These are phyloP conservation scores for Sphaerophoria rueppellii DNA, from an alignment of 2,888 invertebrate genomes.

Conservation along the genomic window DNA sequence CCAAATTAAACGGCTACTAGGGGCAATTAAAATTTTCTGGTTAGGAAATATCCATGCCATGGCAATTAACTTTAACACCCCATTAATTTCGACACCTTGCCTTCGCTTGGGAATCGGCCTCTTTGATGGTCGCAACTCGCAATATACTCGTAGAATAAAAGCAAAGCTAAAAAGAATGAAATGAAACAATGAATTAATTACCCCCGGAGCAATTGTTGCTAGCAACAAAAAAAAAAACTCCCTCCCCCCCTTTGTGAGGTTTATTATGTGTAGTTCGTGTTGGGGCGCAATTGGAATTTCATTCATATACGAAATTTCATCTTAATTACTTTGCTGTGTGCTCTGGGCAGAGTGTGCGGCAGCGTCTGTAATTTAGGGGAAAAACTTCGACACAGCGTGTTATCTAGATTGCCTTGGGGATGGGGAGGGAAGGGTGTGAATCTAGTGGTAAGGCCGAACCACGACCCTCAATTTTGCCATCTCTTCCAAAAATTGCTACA, in stretches of 20 bases:
- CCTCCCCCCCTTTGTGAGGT: not conserved
- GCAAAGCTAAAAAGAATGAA: conserved; percentile 46
- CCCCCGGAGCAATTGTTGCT: conserved; percentile 72
- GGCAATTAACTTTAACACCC: conserved; percentile 74
- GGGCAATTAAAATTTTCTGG: conserved; percentile 73
- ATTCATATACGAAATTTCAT: conserved; percentile 73
- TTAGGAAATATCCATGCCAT: conserved; percentile 71
- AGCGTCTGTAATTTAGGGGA: conserved; percentile 61
- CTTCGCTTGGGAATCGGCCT: not conserved
- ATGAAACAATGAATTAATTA: conserved; percentile 73
- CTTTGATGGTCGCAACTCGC: not conserved
- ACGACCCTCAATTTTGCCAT: conserved; percentile 8
- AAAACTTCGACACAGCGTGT: conserved; percentile 71
- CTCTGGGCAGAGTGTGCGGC: conserved; percentile 37
- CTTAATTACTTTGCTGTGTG: conserved; percentile 67
- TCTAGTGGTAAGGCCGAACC: not conserved
- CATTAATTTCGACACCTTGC: conserved; percentile 72
- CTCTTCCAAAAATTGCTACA: conserved; percentile 69
- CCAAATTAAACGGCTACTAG: conserved; percentile 58
- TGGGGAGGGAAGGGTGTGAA: conserved; percentile 1
- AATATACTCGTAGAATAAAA: conserved; percentile 29
- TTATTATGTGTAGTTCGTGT: conserved; percentile 44
- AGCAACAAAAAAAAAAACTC: conserved; percentile 24
- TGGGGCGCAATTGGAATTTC: conserved; percentile 70
- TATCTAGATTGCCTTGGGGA: conserved; percentile 47